Evolutionary conservation across 2,113 vertebrate species (phyloP), one percentile per base, ranked within the genome.

Genomic region (Grantiella picta): DNA sequence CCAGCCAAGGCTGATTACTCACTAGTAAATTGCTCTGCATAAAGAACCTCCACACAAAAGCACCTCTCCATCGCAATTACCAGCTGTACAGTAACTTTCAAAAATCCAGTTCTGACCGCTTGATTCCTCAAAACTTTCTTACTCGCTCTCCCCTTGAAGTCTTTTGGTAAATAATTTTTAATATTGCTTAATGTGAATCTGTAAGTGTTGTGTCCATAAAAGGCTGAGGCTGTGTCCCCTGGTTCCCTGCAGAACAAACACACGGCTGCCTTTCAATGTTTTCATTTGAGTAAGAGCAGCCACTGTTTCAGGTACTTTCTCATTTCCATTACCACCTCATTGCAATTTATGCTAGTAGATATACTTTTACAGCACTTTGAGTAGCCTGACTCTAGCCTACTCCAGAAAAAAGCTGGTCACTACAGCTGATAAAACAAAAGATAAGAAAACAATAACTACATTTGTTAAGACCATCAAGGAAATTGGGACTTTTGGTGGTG

Each of bases 401-500:
- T 78, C 50, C 56, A 75, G 29, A 35, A 45, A 90, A 91, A 36
- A 49, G 9, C 35, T 27, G 23, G 8, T 29, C 15, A 15, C 45
- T 47, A 10, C 42, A 82, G 63, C 61, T 33, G 15, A 90, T 27
- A 57, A 17, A 90, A 45, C 2, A 3, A 44, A 56, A 76, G 52
- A 15, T 45, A 59, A 60, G 63, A 71, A 50, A 83, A 64, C 44
- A 82, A 35, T 31, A 47, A 92, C 2, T 29, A 13, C 45, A n/a
- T 56, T 79, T 84, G 82, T 66, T 86, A 85, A 88, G 76, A 70
- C 5, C 47, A 81, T 82, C 44, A 56, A 82, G 38, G 63, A 89
- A 93, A 94, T 3, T 22, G 6, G 19, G 40, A 61, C 10, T 68
- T 92, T 86, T 91, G 86, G 84, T 52, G 28, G 42, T 27, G 42